Evolutionary conservation across 2,797 vertebrate genomes (phyloP), one percentile per base, ranked within the genome.

Genomic region (Gallinago nigripennis): DNA sequence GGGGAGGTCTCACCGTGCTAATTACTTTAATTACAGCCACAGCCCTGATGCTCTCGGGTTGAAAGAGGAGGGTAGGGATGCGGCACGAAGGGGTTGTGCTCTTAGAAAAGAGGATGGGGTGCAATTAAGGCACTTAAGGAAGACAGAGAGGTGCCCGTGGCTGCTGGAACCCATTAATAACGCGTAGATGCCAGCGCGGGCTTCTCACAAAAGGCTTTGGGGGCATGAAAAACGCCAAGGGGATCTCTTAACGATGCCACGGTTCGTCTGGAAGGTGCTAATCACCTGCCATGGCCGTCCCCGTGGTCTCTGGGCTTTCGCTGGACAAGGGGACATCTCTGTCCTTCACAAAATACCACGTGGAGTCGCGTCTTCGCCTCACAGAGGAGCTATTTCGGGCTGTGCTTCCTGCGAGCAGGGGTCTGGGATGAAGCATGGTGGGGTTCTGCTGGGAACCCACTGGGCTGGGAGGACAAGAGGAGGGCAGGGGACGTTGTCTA

Each of bases 1-100:
- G 50, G 53, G 61, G 25, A 69, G 66, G 25, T 65, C 53, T 70
- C 23, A 7, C 57, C 46, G 1, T 41, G 91, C 85, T 60, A 75
- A 91, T 94, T 53, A 64, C 21, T 68, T 86, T 83, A 82, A 85
- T 88, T 90, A 70, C 11, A 18, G 48, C 91, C 89, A 12, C 61
- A 6, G 27, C 39, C 50, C 20, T 5, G 61, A 31, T 13, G 10
- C 25, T 30, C 50, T 79, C 25, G 4, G 10, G 10, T 46, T 31
- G 41, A 80, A 66, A 51, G 61, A 35, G 31, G 37, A 50, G 18
- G 18, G 4, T 4, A 14, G 30, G 17, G 60, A 24, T 19, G 76
- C 1, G 21, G 63, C 51, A 16, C 10, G 5, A 8, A 37, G 77
- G 30, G 63, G 51, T 37, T 2, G 35, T 37, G 51, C n/a, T 16